Base-by-base conservation (phyloP, 2,888 invertebrate species). In the Lasioglossum morio region DNA sequence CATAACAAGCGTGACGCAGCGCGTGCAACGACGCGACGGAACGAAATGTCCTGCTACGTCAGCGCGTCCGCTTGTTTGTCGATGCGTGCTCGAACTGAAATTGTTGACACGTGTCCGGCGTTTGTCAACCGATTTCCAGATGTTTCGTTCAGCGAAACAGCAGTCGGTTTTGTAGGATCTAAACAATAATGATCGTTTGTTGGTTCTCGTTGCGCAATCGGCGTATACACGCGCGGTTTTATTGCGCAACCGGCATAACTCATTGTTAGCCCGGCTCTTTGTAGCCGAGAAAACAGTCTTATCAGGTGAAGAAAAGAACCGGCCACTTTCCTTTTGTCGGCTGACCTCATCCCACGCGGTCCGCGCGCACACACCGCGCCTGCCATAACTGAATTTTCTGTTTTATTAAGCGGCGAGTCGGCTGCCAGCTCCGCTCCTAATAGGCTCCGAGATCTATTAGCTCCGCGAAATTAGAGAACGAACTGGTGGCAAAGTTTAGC, bases 271-370 rank as follows among this genome's bases (percentile, higher is more conserved):
- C 72, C 27, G 80, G 40, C 57, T 79, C 57, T 70, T 81, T 69
- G 86, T 78, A 78, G 46, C 66, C 72, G 76, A 79, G 85, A 53
- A 81, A 86, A 86, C 76, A 66, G 69, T 77, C 53, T 86, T 86
- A 86, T 86, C 86, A 84, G 86, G 84, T 48, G 86, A 78, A 53
- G 84, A 85, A 85, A 77, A 80, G 84, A 84, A 34, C 66, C 77
- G 63, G 48, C 27, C 69, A 16, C 80, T 84, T 85, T 84, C 80
- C 77, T 85, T 77, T 81, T 85, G 84, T 85, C 84, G 84, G 79
- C 60, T 73, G 60, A 60, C 84, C 75, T 66, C 84, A 19, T 75
- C 79, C 85, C 79, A 78, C 83, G 84, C 48, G 34, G n/a, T 3
- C 3, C 53, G 19, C 63, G 66, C 10, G 34, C 37, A 23, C 70